Base-by-base conservation (phyloP, 35 echinoderm and acorn worm genomes). In the Ptychodera flava region DNA sequence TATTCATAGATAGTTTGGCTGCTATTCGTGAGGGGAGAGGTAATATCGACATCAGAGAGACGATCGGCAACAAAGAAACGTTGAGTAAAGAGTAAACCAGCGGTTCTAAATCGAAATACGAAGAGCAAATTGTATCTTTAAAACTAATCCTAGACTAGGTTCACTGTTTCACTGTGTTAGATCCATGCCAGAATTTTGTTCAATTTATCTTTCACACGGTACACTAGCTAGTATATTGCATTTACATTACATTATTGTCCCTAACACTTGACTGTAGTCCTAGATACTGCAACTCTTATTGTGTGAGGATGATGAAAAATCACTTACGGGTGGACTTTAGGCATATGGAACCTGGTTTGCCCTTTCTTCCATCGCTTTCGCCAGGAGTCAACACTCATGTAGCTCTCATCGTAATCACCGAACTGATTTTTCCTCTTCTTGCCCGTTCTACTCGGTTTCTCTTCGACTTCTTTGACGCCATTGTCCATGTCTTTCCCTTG, bases 311-410 rank as follows among this genome's bases (percentile, higher is more conserved):
- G n/a, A n/a, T n/a, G n/a, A n/a, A n/a, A n/a, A n/a, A n/a, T n/a
- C 22, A 83, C 82, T 83, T 83, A 83, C 82, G 34, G 33, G 82
- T 83, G 33, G 28, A 36, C 34, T 83, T 28, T 31, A 30, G 1
- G 34, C 35, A 36, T 83, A 83, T 83, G 82, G 82, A 83, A 83
- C 37, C 37, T 83, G 34, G 82, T 83, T 36, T 83, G 82, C 37
- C 28, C 28, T 1, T 83, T 83, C 16, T 83, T 36, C 82, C 82
- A 83, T 83, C 82, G 1, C 30, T 83, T 83, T n/a, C 31, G 35
- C 82, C 82, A 83, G 33, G 34, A 29, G 1, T 36, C 35, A 37
- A 36, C 37, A 37, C 1, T 83, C 82, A 83, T 83, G 37, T 36
- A 37, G 16, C 35, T 35, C n/a, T 83, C 35, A 28, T 34, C 30